Evolutionary conservation across 2,113 vertebrate species (phyloP).

Genomic region (Notarius quadriscutis): DNA sequence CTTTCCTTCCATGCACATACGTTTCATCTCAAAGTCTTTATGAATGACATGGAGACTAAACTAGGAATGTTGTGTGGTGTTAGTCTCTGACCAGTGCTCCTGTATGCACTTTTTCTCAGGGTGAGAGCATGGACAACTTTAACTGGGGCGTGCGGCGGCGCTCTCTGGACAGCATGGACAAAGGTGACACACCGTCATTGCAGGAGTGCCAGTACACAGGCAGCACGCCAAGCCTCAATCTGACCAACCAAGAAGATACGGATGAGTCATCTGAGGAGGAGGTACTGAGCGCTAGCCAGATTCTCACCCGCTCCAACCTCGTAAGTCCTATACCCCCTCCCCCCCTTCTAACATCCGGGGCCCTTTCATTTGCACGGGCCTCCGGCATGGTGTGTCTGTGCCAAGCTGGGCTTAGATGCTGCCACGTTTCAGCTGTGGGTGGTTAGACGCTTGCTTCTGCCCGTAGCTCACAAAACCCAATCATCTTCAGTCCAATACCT

Average conservation of each 20-base stretch:
- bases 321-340: constrained; percentile 69
- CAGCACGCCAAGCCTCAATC: constrained; percentile 94
- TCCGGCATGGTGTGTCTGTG: constrained; percentile 67
- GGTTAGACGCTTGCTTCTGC: constrained; percentile 73
- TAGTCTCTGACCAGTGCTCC: not conserved
- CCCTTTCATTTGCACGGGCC: constrained; percentile 56
- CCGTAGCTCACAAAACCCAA: constrained; percentile 61
- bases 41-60: not conserved
- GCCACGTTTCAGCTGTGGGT: constrained; percentile 45
- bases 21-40: not conserved
- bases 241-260: constrained; percentile 97
- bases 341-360: not conserved
- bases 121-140: constrained; percentile 99
- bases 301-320: constrained; percentile 88
- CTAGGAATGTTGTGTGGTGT: not conserved
- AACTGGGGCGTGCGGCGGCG: constrained; percentile 98
- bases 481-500: constrained; percentile 48
- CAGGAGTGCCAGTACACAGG: constrained; percentile 93
- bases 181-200: constrained; percentile 92
- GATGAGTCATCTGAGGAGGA: constrained; percentile 99
- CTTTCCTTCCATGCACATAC: not conserved
- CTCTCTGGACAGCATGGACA: constrained; percentile 97
- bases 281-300: constrained; percentile 93
- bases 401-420: constrained; percentile 52
- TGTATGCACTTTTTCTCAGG: constrained; percentile 70